Conservation (phyloP, 2,797 vertebrate species). For the Kryptolebias ocellatus region DNA sequence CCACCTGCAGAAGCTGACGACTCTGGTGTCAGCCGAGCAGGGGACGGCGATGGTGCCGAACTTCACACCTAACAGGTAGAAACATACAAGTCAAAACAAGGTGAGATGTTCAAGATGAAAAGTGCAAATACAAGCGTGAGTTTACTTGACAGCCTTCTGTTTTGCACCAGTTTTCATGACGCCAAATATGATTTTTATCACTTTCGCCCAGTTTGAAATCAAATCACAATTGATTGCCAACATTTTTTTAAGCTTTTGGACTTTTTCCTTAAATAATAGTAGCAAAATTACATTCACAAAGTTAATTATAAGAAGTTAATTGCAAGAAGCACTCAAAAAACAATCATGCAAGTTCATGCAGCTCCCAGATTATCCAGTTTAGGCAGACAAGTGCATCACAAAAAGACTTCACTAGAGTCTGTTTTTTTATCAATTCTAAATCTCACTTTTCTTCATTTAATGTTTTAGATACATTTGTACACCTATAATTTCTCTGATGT, state of each 20-base stretch:
- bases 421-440: no score
- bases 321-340: no score
- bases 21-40: constrained; percentile 47
- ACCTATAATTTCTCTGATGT: no score
- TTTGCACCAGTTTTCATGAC: no score
- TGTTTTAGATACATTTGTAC: no score
- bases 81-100: background rate
- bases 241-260: background rate
- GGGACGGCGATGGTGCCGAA: constrained; percentile 27
- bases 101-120: constrained; percentile 8
- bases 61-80: constrained; percentile 47
- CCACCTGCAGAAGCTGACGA: constrained; percentile 54
- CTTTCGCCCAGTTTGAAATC: background rate
- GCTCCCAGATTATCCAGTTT: background rate
- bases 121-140: background rate
- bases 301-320: no score
- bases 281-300: background rate
- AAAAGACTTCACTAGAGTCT: no score
- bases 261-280: background rate
- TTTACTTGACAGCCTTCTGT: background rate
- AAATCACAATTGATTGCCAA: background rate
- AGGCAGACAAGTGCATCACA: no score
- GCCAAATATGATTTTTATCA: background rate
- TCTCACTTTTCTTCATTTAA: no score
- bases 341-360: background rate